These are phyloP conservation scores for Pecten maximus DNA, from an alignment of 2,888 invertebrate species.

Conservation along the genomic window DNA sequence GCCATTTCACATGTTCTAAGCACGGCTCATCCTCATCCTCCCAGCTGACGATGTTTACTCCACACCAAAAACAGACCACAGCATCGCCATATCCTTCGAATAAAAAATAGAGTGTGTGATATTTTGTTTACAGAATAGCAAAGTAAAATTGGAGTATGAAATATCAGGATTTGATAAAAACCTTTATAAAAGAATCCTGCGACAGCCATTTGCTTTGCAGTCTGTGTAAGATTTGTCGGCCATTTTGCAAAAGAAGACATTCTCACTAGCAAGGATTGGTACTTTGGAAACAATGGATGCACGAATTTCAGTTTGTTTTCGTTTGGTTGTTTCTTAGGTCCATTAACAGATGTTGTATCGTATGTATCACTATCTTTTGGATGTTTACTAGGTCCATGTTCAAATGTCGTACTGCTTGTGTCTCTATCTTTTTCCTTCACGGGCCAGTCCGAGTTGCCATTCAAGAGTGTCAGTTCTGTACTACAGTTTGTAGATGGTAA, in stretches of 20 bases:
- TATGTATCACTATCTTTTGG: too few species aligned
- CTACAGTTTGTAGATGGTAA: neutral
- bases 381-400: neutral
- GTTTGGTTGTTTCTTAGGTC: neutral
- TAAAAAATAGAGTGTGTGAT: too few species aligned
- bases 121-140: neutral
- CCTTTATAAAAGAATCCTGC: constrained; percentile 22
- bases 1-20: neutral
- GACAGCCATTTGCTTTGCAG: neutral
- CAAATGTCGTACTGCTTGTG: neutral
- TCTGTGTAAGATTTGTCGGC: neutral
- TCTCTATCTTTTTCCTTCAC: neutral
- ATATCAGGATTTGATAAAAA: neutral
- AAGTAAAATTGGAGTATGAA: neutral
- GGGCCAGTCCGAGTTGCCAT: neutral
- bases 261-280: neutral
- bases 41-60: neutral
- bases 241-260: constrained; percentile 5
- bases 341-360: too few species aligned
- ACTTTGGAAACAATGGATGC: neutral
- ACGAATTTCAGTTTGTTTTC: neutral
- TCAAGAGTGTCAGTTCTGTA: neutral
- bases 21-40: neutral
- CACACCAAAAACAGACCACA: neutral
- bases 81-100: neutral